These are phyloP conservation scores for Enteromius paludinosus DNA, from an alignment of 2,797 vertebrate genomes.

Conservation along the genomic window DNA sequence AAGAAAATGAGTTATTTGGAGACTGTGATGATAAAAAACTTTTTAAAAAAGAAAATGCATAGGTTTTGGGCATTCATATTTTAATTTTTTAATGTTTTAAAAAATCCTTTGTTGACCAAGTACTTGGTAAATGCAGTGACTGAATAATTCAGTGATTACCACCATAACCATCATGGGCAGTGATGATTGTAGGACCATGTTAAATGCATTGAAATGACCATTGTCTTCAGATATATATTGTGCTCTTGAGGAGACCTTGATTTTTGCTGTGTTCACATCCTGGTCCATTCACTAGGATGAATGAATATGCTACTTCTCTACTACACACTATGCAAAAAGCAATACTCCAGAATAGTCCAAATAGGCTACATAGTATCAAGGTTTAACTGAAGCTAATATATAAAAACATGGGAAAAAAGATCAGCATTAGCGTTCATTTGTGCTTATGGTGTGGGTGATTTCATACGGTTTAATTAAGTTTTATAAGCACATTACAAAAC, in stretches of 20 bases:
- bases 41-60: too few relatives aligned
- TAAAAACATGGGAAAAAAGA: background rate
- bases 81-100: too few relatives aligned
- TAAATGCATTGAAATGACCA: background rate
- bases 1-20: too few relatives aligned
- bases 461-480: background rate
- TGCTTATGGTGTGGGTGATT: background rate
- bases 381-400: too few relatives aligned
- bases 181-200: background rate
- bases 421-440: background rate
- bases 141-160: background rate
- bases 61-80: too few relatives aligned
- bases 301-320: background rate
- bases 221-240: background rate
- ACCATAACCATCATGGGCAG: background rate
- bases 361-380: background rate
- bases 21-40: too few relatives aligned
- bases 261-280: background rate
- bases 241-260: background rate
- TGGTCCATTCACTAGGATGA: too few relatives aligned
- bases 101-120: background rate
- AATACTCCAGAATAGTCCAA: background rate
- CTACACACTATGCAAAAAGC: background rate
- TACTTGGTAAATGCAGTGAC: background rate
- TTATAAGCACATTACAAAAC: background rate